Evolutionary conservation across 2,113 vertebrate genomes (phyloP).

Genomic region (Mustela nigripes): DNA sequence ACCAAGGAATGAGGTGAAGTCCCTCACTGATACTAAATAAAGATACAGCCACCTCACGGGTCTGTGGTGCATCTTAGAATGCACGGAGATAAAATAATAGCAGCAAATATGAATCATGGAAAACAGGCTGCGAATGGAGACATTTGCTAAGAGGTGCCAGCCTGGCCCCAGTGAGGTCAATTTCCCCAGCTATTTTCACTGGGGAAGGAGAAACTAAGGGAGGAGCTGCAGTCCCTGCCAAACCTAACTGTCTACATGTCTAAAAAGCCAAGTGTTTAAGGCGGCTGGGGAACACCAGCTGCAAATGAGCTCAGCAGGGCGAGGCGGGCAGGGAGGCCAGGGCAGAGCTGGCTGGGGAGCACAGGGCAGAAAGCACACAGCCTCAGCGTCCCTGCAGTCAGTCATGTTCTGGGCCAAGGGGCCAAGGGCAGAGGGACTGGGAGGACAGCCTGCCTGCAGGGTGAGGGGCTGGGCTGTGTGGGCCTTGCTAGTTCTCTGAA

Average conservation of each 20-base stretch:
- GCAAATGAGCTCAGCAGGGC: conserved; percentile 46
- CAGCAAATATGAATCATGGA: neutral
- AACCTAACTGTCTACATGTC: neutral
- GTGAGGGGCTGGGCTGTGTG: neutral
- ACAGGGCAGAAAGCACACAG: neutral
- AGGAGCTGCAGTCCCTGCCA: neutral
- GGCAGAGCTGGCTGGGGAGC: too few species aligned
- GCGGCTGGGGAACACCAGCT: neutral
- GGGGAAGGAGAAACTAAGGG: neutral
- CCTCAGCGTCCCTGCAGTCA: neutral
- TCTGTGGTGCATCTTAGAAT: neutral
- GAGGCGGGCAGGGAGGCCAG: neutral
- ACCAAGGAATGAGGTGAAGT: neutral
- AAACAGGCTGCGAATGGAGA: neutral
- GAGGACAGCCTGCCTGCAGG: neutral
- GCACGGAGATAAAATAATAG: neutral
- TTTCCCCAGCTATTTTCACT: conserved; percentile 19
- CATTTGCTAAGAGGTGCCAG: conserved; percentile 8
- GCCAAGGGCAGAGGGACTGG: neutral
- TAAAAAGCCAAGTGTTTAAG: neutral
- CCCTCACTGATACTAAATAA: neutral
- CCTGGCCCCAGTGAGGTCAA: neutral
- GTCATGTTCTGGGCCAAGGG: neutral
- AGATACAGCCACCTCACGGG: neutral
- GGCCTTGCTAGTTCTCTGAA: fast-evolving